Percentiles rank a stretch among this genome's conserved stretches.
Evolutionary conservation across 2,888 invertebrate species (phyloP).

Genomic region (Toxonevra muliebris): DNA sequence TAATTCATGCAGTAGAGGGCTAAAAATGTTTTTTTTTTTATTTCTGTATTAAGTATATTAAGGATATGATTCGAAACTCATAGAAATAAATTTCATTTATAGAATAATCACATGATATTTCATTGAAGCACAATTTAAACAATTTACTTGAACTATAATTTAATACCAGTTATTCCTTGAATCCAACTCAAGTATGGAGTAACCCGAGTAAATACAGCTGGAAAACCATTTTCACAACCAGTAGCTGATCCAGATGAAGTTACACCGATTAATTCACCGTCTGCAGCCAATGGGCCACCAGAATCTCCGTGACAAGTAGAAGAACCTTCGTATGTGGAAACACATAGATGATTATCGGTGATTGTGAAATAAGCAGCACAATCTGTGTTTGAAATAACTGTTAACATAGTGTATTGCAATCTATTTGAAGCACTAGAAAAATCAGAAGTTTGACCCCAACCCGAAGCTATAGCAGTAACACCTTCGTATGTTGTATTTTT

Average conservation of each 20-base stretch:
- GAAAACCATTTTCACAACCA: too few relatives aligned
- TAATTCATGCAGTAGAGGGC: too few relatives aligned
- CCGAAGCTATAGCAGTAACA: constrained; percentile 10
- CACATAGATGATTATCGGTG: background rate
- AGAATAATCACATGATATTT: too few relatives aligned
- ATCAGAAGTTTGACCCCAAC: constrained; percentile 18
- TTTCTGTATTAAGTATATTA: too few relatives aligned
- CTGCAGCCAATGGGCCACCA: constrained; percentile 59
- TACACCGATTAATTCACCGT: background rate
- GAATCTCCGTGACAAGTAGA: constrained; percentile 67
- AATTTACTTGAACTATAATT: background rate
- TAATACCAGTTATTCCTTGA: too few relatives aligned
- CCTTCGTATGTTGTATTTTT: background rate
- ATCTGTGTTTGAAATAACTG: background rate
- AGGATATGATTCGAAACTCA: too few relatives aligned
- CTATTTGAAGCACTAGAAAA: background rate
- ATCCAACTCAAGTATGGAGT: too few relatives aligned
- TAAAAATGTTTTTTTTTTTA: too few relatives aligned
- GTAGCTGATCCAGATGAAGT: constrained; percentile 7
- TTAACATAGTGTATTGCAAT: background rate
- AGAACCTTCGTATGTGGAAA: background rate
- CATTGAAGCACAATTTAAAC: background rate
- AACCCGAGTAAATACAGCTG: too few relatives aligned
- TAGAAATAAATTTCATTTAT: too few relatives aligned
- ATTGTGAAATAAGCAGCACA: too few relatives aligned